Evolutionary conservation across 2,113 vertebrate genomes (phyloP), one percentile per base, ranked within the genome.

Genomic region (Aspidoscelis tigris): DNA sequence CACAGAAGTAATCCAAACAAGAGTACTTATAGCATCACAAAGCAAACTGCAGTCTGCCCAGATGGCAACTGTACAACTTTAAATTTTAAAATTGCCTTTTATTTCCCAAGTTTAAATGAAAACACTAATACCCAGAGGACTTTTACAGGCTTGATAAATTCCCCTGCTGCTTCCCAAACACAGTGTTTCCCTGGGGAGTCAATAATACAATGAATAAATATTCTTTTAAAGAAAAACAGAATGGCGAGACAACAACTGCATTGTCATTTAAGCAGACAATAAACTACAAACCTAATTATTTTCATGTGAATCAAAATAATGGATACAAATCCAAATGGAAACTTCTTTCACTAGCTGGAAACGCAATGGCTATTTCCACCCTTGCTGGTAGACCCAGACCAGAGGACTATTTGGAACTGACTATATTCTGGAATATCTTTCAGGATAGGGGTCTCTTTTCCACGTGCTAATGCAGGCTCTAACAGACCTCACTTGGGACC

Each of bases 91-190:
- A 74, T 73, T 76, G 80, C 66, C 61, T 77, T 87, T 84, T 90
- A 89, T 88, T 88, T 83, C n/a, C 75, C 73, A 50, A 65, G 69
- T 91, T 91, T 88, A 91, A 92, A 89, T 22, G 68, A 75, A 87
- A 44, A 77, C 50, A 88, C 82, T 87, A 84, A 86, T 81, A 65
- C 55, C 80, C 65, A 70, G 39, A 71, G 73, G 66, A 47, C 83
- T 81, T 70, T 83, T 53, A 74, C 44, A 82, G 66, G 79, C 81
- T 86, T 87, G 89, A 89, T 88, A 86, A 91, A 66, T 79, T 89
- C 72, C 58, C 85, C 76, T 43, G 81, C 70, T 84, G 75, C 80
- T 93, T 90, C 84, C 88, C 72, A 85, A 73, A 50, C 66, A 76
- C 3, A 39, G 16, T 50, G 47, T 18, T 76, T 89, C 58, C 82